Evolutionary conservation across 2,888 invertebrate species (phyloP).

Genomic region (Ernsta delagoae): DNA sequence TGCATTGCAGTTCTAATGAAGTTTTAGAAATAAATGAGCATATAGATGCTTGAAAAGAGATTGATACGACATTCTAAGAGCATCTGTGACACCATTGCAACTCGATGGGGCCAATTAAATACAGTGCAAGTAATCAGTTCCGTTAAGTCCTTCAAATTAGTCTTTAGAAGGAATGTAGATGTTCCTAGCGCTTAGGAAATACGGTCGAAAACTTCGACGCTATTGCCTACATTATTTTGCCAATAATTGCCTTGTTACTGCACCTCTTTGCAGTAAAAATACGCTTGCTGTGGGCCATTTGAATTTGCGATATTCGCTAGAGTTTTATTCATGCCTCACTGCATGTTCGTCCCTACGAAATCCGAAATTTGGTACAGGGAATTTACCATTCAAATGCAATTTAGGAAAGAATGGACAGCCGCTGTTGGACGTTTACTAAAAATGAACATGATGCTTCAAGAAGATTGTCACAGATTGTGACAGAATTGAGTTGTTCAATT

Average conservation of each 20-base stretch:
- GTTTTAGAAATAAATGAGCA: neutral
- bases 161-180: neutral
- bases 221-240: slow-evolving; percentile 5
- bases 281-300: neutral
- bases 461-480: neutral
- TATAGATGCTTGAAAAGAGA: no score
- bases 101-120: slow-evolving; percentile 2
- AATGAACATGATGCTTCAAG: slow-evolving; percentile 13
- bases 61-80: neutral
- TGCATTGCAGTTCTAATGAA: neutral
- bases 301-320: slow-evolving; percentile 8
- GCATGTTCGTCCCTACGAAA: slow-evolving; percentile 3
- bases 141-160: neutral
- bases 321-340: slow-evolving; percentile 4
- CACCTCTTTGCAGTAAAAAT: slow-evolving; percentile 11
- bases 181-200: neutral
- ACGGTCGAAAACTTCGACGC: neutral
- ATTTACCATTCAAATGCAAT: slow-evolving; percentile 27
- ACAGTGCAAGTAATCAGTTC: slow-evolving; percentile 15
- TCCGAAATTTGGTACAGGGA: slow-evolving; percentile 21
- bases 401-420: slow-evolving; percentile 25
- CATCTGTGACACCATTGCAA: neutral
- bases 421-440: slow-evolving; percentile 17
- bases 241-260: slow-evolving; percentile 1
- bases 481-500: slow-evolving; percentile 11